Conservation (phyloP, 2,888 invertebrate species). For the Pimpla rufipes region DNA sequence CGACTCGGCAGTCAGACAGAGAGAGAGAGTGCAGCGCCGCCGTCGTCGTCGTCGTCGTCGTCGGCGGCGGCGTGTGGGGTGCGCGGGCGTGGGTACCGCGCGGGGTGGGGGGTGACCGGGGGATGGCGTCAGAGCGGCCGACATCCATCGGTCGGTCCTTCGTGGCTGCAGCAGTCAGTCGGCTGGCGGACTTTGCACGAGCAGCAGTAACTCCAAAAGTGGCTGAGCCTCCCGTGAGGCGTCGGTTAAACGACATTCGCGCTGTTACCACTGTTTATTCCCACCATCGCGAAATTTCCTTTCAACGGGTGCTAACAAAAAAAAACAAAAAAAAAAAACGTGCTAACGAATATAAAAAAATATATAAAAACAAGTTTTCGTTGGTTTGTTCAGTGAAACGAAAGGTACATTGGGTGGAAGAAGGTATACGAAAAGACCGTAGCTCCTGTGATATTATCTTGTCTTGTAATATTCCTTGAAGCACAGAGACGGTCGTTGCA, state of each 20-base stretch:
- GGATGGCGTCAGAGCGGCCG: slow-evolving; percentile 71
- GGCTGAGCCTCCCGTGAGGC: slow-evolving; percentile 62
- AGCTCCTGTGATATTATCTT: no score
- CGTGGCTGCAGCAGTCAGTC: slow-evolving; percentile 74
- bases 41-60: slow-evolving; percentile 16
- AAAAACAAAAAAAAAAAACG: slow-evolving; percentile 17
- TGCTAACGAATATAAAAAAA: neutral
- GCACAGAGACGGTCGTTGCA: slow-evolving; percentile 36
- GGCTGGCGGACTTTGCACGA: slow-evolving; percentile 73
- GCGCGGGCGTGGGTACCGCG: slow-evolving; percentile 40
- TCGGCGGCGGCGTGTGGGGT: slow-evolving; percentile 54
- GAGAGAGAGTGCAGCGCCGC: slow-evolving; percentile 49
- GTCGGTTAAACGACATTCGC: slow-evolving; percentile 52
- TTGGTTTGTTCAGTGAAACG: neutral
- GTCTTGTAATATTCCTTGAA: no score
- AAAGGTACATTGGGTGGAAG: neutral
- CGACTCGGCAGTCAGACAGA: slow-evolving; percentile 13
- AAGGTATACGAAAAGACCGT: no score
- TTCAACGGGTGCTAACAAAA: slow-evolving; percentile 3
- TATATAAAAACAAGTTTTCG: neutral
- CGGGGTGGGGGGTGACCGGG: slow-evolving; percentile 44
- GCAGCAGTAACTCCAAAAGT: slow-evolving; percentile 57
- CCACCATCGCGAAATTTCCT: no score
- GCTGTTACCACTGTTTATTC: neutral
- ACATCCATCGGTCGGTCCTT: slow-evolving; percentile 71